Evolutionary conservation across 92 coral and sea anemone genomes (phyloP).

Genomic region (Actinernus sp.): DNA sequence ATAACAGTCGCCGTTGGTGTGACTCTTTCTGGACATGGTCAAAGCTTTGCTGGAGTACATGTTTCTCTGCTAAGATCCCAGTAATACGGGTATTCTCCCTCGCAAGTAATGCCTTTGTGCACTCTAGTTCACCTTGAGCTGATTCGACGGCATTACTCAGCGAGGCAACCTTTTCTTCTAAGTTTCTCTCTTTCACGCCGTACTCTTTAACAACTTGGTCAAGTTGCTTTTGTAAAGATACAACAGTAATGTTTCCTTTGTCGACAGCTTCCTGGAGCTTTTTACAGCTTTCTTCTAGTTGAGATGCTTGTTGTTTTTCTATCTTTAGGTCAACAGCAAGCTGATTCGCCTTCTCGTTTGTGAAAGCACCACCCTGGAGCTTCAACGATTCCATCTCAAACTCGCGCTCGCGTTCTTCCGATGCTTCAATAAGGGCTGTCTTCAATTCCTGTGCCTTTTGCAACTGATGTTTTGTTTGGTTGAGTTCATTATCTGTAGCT

Average conservation of each 20-base stretch:
- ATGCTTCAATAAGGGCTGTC: conserved; percentile 23
- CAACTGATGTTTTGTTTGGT: conserved; percentile 29
- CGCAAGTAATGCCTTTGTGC: background rate
- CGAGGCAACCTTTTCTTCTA: conserved; percentile 8
- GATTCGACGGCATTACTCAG: conserved; percentile 1
- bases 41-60: conserved; percentile 38
- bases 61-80: conserved; percentile 29
- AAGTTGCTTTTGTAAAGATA: conserved; percentile 6
- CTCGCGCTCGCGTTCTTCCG: conserved; percentile 42
- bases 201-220: conserved; percentile 11
- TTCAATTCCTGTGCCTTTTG: conserved; percentile 18
- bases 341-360: conserved; percentile 15
- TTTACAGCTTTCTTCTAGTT: conserved; percentile 47
- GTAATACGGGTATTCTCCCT: background rate
- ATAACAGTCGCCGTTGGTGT: conserved; percentile 33
- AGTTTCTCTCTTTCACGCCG: background rate
- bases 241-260: conserved; percentile 1
- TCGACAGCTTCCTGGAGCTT: conserved; percentile 25
- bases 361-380: conserved; percentile 7
- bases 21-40: conserved; percentile 12
- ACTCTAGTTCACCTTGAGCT: conserved; percentile 5
- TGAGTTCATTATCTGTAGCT: conserved; percentile 29
- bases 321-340: conserved; percentile 32
- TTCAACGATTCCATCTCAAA: conserved; percentile 4
- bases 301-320: conserved; percentile 38